Evolutionary conservation across 1,140 invertebrate species (phyloP).

Genomic region (Drosophila punjabiensis): DNA sequence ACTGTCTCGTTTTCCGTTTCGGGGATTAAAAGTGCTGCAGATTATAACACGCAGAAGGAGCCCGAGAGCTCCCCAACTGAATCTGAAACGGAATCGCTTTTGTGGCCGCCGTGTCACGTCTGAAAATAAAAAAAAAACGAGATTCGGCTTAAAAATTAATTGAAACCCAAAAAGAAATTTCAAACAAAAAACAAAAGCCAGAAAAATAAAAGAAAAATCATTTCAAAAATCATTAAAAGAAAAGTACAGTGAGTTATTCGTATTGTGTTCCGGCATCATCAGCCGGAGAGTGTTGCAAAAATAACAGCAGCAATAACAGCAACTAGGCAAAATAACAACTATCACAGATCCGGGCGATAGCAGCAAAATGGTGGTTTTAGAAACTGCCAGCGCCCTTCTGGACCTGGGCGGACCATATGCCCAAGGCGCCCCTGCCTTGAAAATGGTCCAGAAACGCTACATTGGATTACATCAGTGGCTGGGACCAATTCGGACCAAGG

Average conservation of each 20-base stretch:
- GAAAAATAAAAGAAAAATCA: slow-evolving; percentile 4
- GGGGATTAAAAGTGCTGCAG: slow-evolving; percentile 78
- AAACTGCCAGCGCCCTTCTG: slow-evolving; percentile 87
- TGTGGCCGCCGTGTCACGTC: slow-evolving; percentile 71
- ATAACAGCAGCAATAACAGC: slow-evolving; percentile 10
- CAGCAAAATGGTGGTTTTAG: slow-evolving; percentile 90
- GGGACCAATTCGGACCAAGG: slow-evolving; percentile 89
- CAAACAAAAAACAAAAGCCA: slow-evolving; percentile 21
- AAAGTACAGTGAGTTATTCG: slow-evolving; percentile 11
- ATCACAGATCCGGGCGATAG: slow-evolving; percentile 52
- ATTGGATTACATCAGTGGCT: slow-evolving; percentile 95
- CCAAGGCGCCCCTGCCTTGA: slow-evolving; percentile 92
- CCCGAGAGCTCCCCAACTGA: slow-evolving; percentile 17
- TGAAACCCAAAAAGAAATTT: slow-evolving; percentile 52
- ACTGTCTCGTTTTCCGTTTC: slow-evolving; percentile 57
- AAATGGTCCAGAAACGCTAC: slow-evolving; percentile 94
- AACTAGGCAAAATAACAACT: slow-evolving; percentile 48
- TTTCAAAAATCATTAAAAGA: slow-evolving; percentile 4
- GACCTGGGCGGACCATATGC: slow-evolving; percentile 91
- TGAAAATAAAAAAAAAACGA: slow-evolving; percentile 38
- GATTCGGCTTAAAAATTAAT: slow-evolving; percentile 76
- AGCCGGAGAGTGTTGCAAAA: slow-evolving; percentile 49
- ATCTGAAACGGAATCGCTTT: slow-evolving; percentile 54
- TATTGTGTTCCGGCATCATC: slow-evolving; percentile 40
- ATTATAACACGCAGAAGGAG: slow-evolving; percentile 64